phyloP scores from a whole-genome alignment of 2,888 invertebrate genomes.

The Nomada hirtipes region DNA sequence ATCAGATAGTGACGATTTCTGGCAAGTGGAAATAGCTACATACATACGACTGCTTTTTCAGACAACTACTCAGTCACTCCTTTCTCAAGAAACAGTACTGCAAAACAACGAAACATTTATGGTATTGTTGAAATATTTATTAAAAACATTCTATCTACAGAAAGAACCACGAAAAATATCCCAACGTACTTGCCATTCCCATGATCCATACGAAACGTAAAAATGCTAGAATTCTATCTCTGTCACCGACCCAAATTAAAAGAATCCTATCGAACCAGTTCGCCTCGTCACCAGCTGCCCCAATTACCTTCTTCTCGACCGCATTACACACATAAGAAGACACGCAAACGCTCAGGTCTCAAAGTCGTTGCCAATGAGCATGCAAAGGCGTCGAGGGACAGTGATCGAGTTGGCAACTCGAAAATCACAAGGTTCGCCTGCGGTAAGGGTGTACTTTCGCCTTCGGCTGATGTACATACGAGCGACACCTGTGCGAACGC shows the following conservation, averaged over 20 bases:
- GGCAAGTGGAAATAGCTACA: not conserved
- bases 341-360: not conserved
- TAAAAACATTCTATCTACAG: too few relatives aligned
- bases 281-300: slow-evolving; percentile 31
- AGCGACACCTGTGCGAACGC: slow-evolving; percentile 43
- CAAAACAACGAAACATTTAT: too few relatives aligned
- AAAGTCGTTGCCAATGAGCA: slow-evolving; percentile 6
- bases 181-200: too few relatives aligned
- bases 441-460: slow-evolving; percentile 45
- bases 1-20: not conserved
- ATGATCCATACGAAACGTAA: too few relatives aligned
- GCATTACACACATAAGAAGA: slow-evolving; percentile 38
- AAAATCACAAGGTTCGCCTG: slow-evolving; percentile 52
- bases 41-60: too few relatives aligned
- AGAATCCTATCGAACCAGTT: not conserved
- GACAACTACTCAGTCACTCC: too few relatives aligned
- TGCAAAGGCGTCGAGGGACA: slow-evolving; percentile 8
- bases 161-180: too few relatives aligned
- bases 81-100: too few relatives aligned
- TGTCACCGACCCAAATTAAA: not conserved
- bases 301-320: slow-evolving; percentile 5
- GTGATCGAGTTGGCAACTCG: slow-evolving; percentile 46
- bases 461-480: slow-evolving; percentile 33
- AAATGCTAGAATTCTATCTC: not conserved
- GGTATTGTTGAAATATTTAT: too few relatives aligned